Percentiles rank a stretch among this genome's conserved stretches.
These are phyloP conservation scores for Amblyraja radiata DNA, from an alignment of 2,797 vertebrate species.

Conservation along the genomic window DNA sequence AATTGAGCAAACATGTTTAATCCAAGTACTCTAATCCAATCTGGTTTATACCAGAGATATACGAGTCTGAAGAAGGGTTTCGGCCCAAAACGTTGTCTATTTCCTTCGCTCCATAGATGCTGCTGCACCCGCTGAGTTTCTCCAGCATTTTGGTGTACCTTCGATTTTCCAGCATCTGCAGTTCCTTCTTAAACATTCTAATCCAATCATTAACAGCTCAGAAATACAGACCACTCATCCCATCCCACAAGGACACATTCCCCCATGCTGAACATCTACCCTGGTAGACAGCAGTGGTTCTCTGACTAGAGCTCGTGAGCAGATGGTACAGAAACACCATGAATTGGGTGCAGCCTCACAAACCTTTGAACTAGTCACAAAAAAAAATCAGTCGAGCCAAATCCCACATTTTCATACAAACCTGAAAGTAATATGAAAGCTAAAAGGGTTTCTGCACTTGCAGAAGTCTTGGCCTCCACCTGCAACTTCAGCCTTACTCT, in stretches of 20 bases:
- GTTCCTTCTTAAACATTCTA: background rate
- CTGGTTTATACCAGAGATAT: too few species aligned
- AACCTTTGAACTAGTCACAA: background rate
- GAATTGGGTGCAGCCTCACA: background rate
- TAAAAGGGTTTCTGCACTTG: background rate
- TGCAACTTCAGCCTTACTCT: background rate
- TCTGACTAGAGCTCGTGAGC: background rate
- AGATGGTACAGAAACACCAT: background rate
- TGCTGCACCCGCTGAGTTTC: too few species aligned
- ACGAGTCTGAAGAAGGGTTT: too few species aligned
- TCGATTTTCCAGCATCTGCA: too few species aligned
- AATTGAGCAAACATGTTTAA: background rate
- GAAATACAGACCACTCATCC: background rate
- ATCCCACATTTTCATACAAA: background rate
- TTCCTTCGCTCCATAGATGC: too few species aligned
- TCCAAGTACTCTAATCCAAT: background rate
- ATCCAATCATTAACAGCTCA: background rate
- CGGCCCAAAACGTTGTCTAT: too few species aligned
- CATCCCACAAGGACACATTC: background rate
- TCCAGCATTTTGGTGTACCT: too few species aligned
- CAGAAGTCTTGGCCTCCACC: background rate
- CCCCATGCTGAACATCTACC: background rate
- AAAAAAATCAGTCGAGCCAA: background rate
- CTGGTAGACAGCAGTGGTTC: background rate
- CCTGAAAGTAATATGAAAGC: background rate